Conservation (phyloP, 1,140 invertebrate genomes). For the Philaenus spumarius region DNA sequence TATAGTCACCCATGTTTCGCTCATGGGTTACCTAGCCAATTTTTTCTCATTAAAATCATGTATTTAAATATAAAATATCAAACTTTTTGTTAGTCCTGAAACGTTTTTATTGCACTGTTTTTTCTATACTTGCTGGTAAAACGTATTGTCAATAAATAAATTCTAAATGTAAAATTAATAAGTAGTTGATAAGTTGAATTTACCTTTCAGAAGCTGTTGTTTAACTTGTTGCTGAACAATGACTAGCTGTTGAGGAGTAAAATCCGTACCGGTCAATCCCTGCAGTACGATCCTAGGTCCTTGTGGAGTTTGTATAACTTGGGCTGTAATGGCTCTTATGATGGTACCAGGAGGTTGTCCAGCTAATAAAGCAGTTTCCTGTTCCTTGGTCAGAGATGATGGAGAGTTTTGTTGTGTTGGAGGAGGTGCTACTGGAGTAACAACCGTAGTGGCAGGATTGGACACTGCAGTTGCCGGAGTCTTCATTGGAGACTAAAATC, state of each 20-base stretch:
- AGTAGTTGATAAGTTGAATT: constrained; percentile 16
- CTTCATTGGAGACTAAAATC: constrained; percentile 8
- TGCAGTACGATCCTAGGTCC: constrained; percentile 78
- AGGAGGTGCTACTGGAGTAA: constrained; percentile 5
- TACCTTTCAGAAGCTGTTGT: constrained; percentile 77
- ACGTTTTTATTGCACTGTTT: too few species aligned
- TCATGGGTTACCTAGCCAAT: too few species aligned
- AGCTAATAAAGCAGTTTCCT: constrained; percentile 48
- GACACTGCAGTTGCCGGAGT: neutral
- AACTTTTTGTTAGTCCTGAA: too few species aligned
- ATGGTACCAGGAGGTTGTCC: constrained; percentile 76
- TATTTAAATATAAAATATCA: too few species aligned
- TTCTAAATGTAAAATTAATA: neutral
- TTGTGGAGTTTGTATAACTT: constrained; percentile 72
- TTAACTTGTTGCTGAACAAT: constrained; percentile 82
- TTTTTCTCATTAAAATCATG: too few species aligned
- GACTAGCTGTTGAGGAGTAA: constrained; percentile 68
- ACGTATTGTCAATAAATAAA: too few species aligned
- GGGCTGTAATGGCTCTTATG: constrained; percentile 77
- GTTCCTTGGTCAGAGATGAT: constrained; percentile 14
- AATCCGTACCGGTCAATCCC: constrained; percentile 70
- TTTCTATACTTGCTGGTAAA: too few species aligned
- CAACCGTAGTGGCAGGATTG: neutral
- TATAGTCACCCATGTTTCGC: too few species aligned
- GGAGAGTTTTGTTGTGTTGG: neutral